Evolutionary conservation across 2,888 invertebrate genomes (phyloP), one percentile per base, ranked within the genome.

Genomic region (Eilema sororculum): DNA sequence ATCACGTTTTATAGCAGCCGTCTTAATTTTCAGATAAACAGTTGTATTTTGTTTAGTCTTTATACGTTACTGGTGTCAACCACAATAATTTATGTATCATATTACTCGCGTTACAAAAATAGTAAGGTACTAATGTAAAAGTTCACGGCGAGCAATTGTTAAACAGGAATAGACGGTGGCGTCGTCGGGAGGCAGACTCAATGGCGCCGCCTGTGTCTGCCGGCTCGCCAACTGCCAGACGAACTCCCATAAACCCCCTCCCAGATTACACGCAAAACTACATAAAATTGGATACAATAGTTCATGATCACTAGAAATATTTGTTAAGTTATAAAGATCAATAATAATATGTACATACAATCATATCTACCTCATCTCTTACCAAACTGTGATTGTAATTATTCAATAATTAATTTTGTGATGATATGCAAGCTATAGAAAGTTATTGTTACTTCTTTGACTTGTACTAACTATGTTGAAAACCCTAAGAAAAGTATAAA

Each of bases 141-240:
- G 68, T 77, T 78, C 70, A 75, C 72, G 71, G 67, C 59, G 67
- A 71, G 69, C 78, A 77, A 85, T 86, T 84, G 86, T 87, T 81
- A 77, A 76, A 83, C 84, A 79, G 83, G 83, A 87, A 86, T 85
- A 87, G 84, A 82, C 78, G 82, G 77, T 79, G 79, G 78, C 84
- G 78, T 83, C 4, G 41, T 41, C 82, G 82, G 88, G 88, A 87
- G 90, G 86, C 87, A 93, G 93, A 92, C 93, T 72, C 78, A 86
- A 70, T 86, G 93, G 90, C 93, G 93, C 93, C 92, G 22, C 61
- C 65, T 68, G 25, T 67, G 79, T 79, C 81, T 78, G 78, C 78
- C 73, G 75, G 59, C 68, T 52, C 74, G 71, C 57, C 69, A 65
- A 41, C 67, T 75, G 77, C 76, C 74, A 84, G 84, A 84, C 84